Evolutionary conservation across 2,113 vertebrate species (phyloP), one percentile per base, ranked within the genome.

Genomic region (Dasyprocta punctata): DNA sequence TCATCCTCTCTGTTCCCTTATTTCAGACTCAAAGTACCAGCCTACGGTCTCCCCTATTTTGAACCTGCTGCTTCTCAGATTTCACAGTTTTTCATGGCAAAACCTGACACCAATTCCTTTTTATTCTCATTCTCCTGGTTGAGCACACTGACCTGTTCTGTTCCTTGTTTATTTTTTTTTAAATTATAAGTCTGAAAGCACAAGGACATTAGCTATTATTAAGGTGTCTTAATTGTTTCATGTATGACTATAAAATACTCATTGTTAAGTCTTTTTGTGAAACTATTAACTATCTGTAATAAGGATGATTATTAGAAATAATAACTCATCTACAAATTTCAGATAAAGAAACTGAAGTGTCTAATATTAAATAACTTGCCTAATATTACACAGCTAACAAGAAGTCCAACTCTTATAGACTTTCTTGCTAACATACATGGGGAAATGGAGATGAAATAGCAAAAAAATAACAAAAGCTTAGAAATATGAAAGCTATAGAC

Each of bases 381-480:
- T 86, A 36, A 56, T 81, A 84, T 49, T 52, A 28, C 3, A 24
- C 3, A 95, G 22, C 3, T 61, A 75, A 26, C 12, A 90, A 82
- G 10, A 82, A 92, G 22, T 78, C 5, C 0, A 56, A 38, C 1
- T 54, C 52, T 78, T 61, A 69, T 36, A 49, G 16, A 77, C 8
- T 65, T 85, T 4, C 65, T 82, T 69, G 61, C 41, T 81, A 36
- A 52, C 3, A 24, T 81, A 14, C 44, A 47, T 28, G 30, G 49
- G 36, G 47, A 93, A 96, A 96, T 78, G 26, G 22, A 93, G 36
- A 77, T 54, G n/a, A 93, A 87, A 73, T 33, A 75, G 30, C 33
- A 73, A 84, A n/a, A 56, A 73, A 88, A 75, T 17, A 54, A 47
- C 10, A 54, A 65, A 92, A 84, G 14, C 36, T 41, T 26, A 65